Evolutionary conservation across 30 jellyfish, hydroid and myxozoan genomes (phyloP).

Genomic region (Chironex yamaguchii): DNA sequence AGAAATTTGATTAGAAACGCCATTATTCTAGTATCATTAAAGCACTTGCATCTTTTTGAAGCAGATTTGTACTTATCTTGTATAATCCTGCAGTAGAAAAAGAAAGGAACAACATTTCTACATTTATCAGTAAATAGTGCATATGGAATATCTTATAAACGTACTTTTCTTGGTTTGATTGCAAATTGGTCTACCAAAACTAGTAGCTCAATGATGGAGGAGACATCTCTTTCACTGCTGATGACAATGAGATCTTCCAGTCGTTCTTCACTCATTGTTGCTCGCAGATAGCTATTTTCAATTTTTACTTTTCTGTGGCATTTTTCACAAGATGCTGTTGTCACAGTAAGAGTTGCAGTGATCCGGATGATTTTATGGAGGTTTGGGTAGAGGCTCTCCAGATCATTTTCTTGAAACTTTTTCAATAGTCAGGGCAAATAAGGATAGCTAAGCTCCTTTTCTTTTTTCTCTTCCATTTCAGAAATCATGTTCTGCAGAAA

Average conservation of each 20-base stretch:
- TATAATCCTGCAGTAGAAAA: no score
- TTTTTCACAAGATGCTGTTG: not conserved
- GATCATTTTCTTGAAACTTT: not conserved
- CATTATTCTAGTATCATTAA: no score
- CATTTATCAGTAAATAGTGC: no score
- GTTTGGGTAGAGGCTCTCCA: conserved; percentile 17
- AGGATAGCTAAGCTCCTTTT: not conserved
- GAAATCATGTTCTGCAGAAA: not conserved
- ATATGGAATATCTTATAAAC: no score
- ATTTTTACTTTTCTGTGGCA: not conserved
- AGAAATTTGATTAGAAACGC: no score
- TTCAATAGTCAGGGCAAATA: conserved; percentile 21
- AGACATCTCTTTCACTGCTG: not conserved
- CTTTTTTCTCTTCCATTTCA: conserved; percentile 25
- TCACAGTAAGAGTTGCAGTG: not conserved
- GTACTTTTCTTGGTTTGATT: not conserved
- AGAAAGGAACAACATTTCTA: no score
- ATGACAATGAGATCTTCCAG: not conserved
- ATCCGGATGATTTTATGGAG: conserved; percentile 5
- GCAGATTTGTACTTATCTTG: no score
- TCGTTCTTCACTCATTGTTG: not conserved
- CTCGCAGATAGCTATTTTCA: not conserved
- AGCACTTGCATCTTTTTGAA: no score
- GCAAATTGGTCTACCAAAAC: not conserved
- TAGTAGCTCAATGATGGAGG: not conserved